phyloP scores from a whole-genome alignment of 2,888 invertebrate genomes.

The Drosophila mimica region DNA sequence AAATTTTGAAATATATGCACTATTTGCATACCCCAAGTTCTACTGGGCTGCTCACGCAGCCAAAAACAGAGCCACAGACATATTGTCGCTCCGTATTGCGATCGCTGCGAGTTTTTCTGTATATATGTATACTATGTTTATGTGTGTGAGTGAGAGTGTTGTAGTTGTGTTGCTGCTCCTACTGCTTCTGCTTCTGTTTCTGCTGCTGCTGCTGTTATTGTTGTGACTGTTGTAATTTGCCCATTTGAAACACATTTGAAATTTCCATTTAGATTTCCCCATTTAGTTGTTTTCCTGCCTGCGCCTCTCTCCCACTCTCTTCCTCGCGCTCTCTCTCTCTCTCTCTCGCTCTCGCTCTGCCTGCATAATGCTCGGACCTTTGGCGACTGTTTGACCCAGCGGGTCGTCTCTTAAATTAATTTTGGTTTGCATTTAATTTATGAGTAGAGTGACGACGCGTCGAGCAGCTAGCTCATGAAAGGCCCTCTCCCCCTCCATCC shows the following conservation, averaged over 20 bases:
- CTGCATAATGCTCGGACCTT: constrained; percentile 70
- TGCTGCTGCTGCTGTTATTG: constrained; percentile 30
- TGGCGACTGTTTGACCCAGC: constrained; percentile 65
- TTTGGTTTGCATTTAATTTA: constrained; percentile 70
- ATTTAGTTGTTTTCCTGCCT: constrained; percentile 48
- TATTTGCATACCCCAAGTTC: constrained; percentile 15
- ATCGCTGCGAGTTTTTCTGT: constrained; percentile 34
- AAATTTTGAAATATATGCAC: background rate
- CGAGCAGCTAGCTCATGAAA: constrained; percentile 15
- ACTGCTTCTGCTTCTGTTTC: constrained; percentile 18
- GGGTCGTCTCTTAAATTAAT: constrained; percentile 75
- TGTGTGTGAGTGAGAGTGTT: constrained; percentile 24
- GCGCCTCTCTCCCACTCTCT: background rate
- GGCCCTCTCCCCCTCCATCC: background rate
- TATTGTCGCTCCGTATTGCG: constrained; percentile 29
- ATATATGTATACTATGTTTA: constrained; percentile 16
- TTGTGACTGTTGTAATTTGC: constrained; percentile 58
- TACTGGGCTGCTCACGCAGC: constrained; percentile 29
- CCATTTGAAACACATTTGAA: constrained; percentile 78
- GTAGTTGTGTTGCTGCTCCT: constrained; percentile 28
- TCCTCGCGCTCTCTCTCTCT: background rate
- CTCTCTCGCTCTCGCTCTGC: constrained; percentile 39
- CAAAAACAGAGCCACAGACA: constrained; percentile 16
- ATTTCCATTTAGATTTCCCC: constrained; percentile 76
- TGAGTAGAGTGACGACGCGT: constrained; percentile 45